These are phyloP conservation scores for Drosophila kurseongensis DNA, from an alignment of 1,140 invertebrate genomes.

Conservation along the genomic window DNA sequence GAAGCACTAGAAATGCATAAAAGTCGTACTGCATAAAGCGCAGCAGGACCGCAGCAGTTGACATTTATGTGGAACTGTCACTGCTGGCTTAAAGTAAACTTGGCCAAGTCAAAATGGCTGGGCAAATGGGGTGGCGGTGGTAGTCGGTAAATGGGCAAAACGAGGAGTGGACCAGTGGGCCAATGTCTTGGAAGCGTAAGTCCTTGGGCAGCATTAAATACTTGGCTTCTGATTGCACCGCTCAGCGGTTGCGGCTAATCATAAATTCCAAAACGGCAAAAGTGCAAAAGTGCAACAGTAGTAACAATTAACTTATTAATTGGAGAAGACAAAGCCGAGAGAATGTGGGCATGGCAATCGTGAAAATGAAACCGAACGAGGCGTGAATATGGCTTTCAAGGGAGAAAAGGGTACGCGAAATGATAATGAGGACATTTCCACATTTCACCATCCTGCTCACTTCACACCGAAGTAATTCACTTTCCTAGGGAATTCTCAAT, in stretches of 20 bases:
- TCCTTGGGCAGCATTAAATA: slow-evolving; percentile 47
- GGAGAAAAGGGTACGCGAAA: neutral
- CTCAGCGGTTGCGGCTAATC: slow-evolving; percentile 59
- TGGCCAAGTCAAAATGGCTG: slow-evolving; percentile 27
- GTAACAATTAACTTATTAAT: slow-evolving; percentile 84
- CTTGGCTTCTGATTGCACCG: slow-evolving; percentile 35
- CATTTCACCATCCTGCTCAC: slow-evolving; percentile 11
- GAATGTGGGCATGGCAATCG: slow-evolving; percentile 48
- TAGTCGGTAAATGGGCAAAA: neutral
- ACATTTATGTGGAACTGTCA: slow-evolving; percentile 71
- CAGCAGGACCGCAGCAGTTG: slow-evolving; percentile 69
- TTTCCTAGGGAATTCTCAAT: no score
- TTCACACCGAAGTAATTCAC: neutral
- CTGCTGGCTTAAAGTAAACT: slow-evolving; percentile 61
- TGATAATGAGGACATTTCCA: slow-evolving; percentile 9
- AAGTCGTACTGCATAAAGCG: slow-evolving; percentile 77
- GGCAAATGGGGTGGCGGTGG: neutral
- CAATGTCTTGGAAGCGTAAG: slow-evolving; percentile 8
- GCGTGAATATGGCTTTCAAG: slow-evolving; percentile 40
- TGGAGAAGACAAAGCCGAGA: slow-evolving; percentile 43
- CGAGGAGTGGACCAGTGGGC: neutral
- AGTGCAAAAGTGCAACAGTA: slow-evolving; percentile 76
- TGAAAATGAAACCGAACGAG: slow-evolving; percentile 58
- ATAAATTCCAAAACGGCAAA: slow-evolving; percentile 78
- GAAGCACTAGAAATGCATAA: slow-evolving; percentile 78